Evolutionary conservation across 2,113 vertebrate species (phyloP), one percentile per base, ranked within the genome.

Genomic region (Lepisosteus oculatus): DNA sequence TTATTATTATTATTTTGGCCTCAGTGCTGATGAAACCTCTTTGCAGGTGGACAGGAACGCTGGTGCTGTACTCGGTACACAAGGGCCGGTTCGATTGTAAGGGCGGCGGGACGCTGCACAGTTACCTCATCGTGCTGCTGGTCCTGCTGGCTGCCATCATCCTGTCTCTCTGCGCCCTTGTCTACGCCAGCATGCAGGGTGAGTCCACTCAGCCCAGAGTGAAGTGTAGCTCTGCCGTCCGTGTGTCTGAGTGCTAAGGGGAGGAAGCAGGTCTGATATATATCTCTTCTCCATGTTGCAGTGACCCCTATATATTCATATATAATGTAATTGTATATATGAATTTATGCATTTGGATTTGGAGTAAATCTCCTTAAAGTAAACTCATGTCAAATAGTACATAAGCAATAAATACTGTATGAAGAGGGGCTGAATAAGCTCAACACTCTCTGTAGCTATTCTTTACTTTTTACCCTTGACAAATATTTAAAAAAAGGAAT

Each of bases 101-200:
- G 0, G 95, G 95, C 0, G 93, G 90, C 8, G 76, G 68, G 3
- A 65, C 93, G 42, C 89, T 99, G 61, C 92, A 93, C 81, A 93
- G 78, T 74, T 99, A 98, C 80, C 67, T 99, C 57, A 84, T 98
- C 0, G 93, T 94, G 12, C 91, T 98, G 14, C 75, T 99, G 0
- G 5, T 94, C 0, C 88, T 99, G 43, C 83, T 99, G 70, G 93
- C 87, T 0, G 71, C 90, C n/a, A 92, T 98, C 61, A 94, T 98
- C 74, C 79, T 95, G 12, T 88, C 80, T 0, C 69, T 98, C 0
- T 88, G 81, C n/a, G 92, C 93, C 2, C 93, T 98, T 4, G 90
- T 97, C 0, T 95, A 91, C 3, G 3, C 96, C 87, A 98, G 97
- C 73, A 97, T 95, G 87, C 95, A 91, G 92, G 97, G 97, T 98